Evolutionary conservation across 2,888 invertebrate species (phyloP), one percentile per base, ranked within the genome.

Genomic region (Hypena proboscidalis): DNA sequence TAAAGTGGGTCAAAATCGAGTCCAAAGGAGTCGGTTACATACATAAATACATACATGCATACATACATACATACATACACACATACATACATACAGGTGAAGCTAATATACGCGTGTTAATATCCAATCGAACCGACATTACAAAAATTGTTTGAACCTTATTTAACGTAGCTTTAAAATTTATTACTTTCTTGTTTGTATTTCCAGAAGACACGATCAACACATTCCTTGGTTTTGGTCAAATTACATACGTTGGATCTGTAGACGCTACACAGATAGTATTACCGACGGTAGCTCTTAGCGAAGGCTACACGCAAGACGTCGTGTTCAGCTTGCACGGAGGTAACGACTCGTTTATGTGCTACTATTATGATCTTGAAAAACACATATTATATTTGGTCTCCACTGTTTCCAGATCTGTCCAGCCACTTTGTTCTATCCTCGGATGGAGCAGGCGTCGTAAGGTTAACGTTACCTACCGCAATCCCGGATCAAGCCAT

Each of bases 311-410:
- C 41, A 49, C 53, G 6, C 5, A 52, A 3, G 47, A 49, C 14
- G 73, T 78, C 1, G n/a, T 29, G 6, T 73, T 74, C 30, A 31
- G 33, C 1, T 35, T 78, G 37, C 50, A 51, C 5, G 73, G 74
- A 61, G 73, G 75, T 74, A 48, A n/a, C 7, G 0, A 8, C n/a
- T n/a, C n/a, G n/a, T n/a, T n/a, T n/a, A n/a, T n/a, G n/a, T n/a
- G n/a, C n/a, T n/a, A n/a, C n/a, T n/a, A n/a, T n/a, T n/a, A n/a
- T n/a, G n/a, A n/a, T n/a, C n/a, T n/a, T n/a, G n/a, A 6, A 25
- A 0, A 11, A 5, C 25, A 10, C 11, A 1, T 10, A 8, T 25
- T 5, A 6, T 11, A 25, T 5, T 5, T 8, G 0, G 2, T 9
- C 3, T 3, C 4, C 11, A 5, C 3, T 4, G 11, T 25, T 36